These are phyloP conservation scores for Petromus typicus DNA, from an alignment of 2,113 vertebrate genomes.

Conservation along the genomic window DNA sequence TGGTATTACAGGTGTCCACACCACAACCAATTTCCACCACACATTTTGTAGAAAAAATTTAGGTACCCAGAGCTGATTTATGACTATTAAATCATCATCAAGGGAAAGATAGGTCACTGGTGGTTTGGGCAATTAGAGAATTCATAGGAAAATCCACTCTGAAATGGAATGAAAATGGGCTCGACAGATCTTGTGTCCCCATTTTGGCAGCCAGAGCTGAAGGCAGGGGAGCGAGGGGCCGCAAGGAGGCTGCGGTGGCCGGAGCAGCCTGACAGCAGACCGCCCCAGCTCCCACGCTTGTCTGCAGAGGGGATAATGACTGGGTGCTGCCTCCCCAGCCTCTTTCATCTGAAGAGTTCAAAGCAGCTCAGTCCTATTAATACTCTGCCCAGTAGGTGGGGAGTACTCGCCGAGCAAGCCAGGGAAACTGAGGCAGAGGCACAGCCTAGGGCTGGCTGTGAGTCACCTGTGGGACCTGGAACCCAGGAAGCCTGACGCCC, in stretches of 20 bases:
- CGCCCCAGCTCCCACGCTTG: conserved; percentile 62
- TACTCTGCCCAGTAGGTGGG: conserved; percentile 54
- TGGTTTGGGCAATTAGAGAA: neutral
- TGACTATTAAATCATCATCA: neutral
- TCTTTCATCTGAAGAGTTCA: conserved; percentile 80
- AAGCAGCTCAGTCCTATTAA: conserved; percentile 73
- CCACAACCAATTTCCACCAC: no score
- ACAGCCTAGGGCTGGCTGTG: conserved; percentile 32
- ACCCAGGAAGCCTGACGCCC: conserved; percentile 53
- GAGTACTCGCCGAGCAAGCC: conserved; percentile 55
- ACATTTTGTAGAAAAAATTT: neutral
- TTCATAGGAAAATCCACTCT: neutral
- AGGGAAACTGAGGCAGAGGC: conserved; percentile 74
- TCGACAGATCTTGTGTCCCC: neutral
- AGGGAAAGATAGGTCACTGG: neutral
- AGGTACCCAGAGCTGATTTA: neutral
- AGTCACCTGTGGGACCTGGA: conserved; percentile 57
- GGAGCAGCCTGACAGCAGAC: conserved; percentile 11
- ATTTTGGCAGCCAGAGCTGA: neutral
- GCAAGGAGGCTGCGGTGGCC: neutral
- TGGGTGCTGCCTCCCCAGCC: conserved; percentile 42
- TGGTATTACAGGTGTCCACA: neutral
- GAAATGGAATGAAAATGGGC: neutral
- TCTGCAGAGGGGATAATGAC: conserved; percentile 63
- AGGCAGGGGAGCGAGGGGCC: neutral